Conservation (phyloP, 2,113 vertebrate species). For the Thalassoma bifasciatum region DNA sequence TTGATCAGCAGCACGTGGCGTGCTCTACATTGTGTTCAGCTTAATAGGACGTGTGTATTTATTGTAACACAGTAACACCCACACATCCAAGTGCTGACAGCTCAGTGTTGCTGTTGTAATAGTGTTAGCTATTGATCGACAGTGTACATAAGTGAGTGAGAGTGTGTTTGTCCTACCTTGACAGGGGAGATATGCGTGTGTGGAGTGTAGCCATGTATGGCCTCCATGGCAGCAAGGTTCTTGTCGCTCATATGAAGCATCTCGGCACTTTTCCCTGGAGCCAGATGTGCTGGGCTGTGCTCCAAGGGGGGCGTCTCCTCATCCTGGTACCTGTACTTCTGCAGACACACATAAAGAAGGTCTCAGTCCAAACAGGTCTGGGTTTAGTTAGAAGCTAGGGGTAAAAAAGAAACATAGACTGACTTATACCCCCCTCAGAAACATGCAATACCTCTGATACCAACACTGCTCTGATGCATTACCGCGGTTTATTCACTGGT, state of each 20-base stretch:
- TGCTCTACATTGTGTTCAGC: not conserved
- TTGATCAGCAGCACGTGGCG: not conserved
- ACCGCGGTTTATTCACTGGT: too few relatives aligned
- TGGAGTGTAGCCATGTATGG: slow-evolving; percentile 93
- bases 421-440: too few relatives aligned
- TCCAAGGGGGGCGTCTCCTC: slow-evolving; percentile 94
- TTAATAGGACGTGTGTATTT: slow-evolving; percentile 19
- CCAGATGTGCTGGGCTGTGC: slow-evolving; percentile 92
- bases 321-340: slow-evolving; percentile 99
- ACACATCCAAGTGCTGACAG: slow-evolving; percentile 16
- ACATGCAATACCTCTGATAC: too few relatives aligned
- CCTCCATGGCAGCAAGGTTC: slow-evolving; percentile 95
- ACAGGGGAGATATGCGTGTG: slow-evolving; percentile 97
- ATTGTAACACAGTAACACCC: slow-evolving; percentile 12
- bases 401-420: not conserved
- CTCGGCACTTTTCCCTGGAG: slow-evolving; percentile 91
- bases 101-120: slow-evolving; percentile 15
- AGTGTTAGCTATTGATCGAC: slow-evolving; percentile 43
- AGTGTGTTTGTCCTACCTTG: slow-evolving; percentile 82
- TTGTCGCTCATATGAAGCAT: slow-evolving; percentile 97
- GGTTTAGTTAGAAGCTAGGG: not conserved
- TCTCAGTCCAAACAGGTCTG: slow-evolving; percentile 27
- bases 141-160: slow-evolving; percentile 22
- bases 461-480: too few relatives aligned
- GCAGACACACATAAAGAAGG: slow-evolving; percentile 33